A percentile compares a stretch with the other conserved stretches of the same genome.
phyloP scores from a whole-genome alignment of 1,140 invertebrate species.

The Danaus melanippus region DNA sequence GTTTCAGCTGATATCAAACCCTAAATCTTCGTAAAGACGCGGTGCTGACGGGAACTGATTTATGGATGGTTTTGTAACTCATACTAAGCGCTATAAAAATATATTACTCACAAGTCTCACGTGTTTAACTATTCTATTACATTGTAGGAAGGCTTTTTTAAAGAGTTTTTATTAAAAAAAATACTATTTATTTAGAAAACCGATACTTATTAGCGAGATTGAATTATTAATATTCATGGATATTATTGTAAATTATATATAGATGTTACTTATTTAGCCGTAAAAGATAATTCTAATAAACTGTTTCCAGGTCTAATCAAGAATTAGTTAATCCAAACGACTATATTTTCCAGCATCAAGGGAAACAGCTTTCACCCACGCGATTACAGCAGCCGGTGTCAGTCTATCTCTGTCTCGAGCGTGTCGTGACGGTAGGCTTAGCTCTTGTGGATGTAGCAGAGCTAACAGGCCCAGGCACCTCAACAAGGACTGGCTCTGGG shows the following conservation, averaged over 20 bases:
- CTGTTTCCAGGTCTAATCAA: too few species aligned
- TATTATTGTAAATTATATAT: too few species aligned
- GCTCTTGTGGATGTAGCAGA: slow-evolving; percentile 90
- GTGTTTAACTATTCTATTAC: too few species aligned
- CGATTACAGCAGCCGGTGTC: slow-evolving; percentile 90
- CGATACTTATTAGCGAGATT: too few species aligned
- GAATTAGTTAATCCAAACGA: not conserved
- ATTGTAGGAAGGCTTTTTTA: too few species aligned
- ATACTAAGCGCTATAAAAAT: not conserved
- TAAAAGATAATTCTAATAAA: too few species aligned
- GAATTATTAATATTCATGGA: too few species aligned
- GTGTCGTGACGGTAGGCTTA: slow-evolving; percentile 90
- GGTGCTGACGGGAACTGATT: slow-evolving; percentile 11
- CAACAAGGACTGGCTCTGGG: slow-evolving; percentile 94
- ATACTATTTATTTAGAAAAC: slow-evolving; percentile 7
- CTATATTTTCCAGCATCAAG: slow-evolving; percentile 79
- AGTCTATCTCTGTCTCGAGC: slow-evolving; percentile 88
- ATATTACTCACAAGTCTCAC: too few species aligned
- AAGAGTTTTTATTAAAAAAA: too few species aligned
- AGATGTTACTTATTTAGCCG: too few species aligned
- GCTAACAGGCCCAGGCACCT: slow-evolving; percentile 84
- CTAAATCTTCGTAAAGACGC: slow-evolving; percentile 8
- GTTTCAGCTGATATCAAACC: slow-evolving; percentile 9
- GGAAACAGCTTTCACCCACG: slow-evolving; percentile 93
- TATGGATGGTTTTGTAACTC: slow-evolving; percentile 9